Conservation (phyloP, 2,888 invertebrate species). For the Sesamia inferens region DNA sequence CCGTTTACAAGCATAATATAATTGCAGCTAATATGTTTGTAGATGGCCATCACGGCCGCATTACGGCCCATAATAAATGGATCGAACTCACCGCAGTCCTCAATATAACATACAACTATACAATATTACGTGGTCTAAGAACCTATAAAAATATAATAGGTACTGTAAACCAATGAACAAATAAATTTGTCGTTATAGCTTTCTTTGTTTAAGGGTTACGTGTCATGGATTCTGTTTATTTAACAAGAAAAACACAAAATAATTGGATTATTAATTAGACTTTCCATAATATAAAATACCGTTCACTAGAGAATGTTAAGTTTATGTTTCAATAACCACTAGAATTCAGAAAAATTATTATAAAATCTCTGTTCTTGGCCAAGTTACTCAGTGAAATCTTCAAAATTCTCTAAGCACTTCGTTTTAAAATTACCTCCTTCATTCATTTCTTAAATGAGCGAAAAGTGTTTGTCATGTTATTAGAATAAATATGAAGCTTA, state of each 20-base stretch:
- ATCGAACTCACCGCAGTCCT: no score
- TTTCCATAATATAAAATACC: slow-evolving; percentile 9
- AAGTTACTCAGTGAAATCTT: slow-evolving; percentile 26
- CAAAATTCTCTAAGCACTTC: slow-evolving; percentile 34
- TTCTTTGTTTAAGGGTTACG: background rate
- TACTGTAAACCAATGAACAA: background rate
- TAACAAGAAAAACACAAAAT: background rate
- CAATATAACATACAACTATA: no score
- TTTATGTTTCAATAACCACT: background rate
- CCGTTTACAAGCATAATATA: no score
- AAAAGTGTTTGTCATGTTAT: slow-evolving; percentile 14
- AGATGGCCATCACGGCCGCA: no score
- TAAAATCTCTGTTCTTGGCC: slow-evolving; percentile 11
- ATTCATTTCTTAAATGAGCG: slow-evolving; percentile 28
- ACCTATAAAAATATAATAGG: no score
- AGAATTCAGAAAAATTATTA: slow-evolving; percentile 26
- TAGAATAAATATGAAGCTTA: background rate
- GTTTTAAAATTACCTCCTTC: slow-evolving; percentile 37
- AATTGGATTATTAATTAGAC: background rate
- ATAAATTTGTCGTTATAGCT: background rate
- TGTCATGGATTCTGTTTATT: background rate
- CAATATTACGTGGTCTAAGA: no score
- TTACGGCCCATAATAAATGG: no score
- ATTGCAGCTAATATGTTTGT: no score
- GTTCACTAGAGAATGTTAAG: slow-evolving; percentile 7